Conservation (phyloP, 1,140 invertebrate species). For the Forficula auricularia region DNA sequence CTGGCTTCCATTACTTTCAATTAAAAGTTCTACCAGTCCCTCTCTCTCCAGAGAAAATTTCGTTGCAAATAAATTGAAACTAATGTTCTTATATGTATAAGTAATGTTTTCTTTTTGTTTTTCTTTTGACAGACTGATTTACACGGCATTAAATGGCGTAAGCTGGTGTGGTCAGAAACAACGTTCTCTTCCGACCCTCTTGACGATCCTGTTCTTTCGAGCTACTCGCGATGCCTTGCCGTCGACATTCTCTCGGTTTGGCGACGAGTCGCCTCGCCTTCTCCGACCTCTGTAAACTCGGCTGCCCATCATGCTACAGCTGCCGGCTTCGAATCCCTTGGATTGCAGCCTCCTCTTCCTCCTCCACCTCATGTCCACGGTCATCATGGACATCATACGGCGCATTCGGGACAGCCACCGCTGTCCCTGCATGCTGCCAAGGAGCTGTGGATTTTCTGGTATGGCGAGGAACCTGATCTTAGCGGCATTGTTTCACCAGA, state of each 20-base stretch:
- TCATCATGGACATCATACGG: constrained; percentile 29
- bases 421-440: constrained; percentile 65
- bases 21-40: too few species aligned
- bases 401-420: constrained; percentile 27
- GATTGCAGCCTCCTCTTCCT: constrained; percentile 29
- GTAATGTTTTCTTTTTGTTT: too few species aligned
- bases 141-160: constrained; percentile 98
- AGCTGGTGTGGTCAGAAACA: constrained; percentile 58
- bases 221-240: constrained; percentile 82
- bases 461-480: constrained; percentile 88
- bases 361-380: constrained; percentile 10
- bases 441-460: constrained; percentile 99
- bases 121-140: constrained; percentile 74
- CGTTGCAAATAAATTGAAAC: too few species aligned
- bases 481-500: constrained; percentile 62
- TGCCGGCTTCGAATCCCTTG: constrained; percentile 37
- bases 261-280: constrained; percentile 52
- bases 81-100: too few species aligned
- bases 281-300: constrained; percentile 28
- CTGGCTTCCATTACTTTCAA: too few species aligned
- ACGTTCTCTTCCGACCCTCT: constrained; percentile 43
- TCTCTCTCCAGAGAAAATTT: too few species aligned
- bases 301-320: constrained; percentile 21
- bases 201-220: constrained; percentile 82
- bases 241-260: constrained; percentile 92